These are phyloP conservation scores for Dexiosoma caninum DNA, from an alignment of 2,888 invertebrate genomes.

Conservation along the genomic window DNA sequence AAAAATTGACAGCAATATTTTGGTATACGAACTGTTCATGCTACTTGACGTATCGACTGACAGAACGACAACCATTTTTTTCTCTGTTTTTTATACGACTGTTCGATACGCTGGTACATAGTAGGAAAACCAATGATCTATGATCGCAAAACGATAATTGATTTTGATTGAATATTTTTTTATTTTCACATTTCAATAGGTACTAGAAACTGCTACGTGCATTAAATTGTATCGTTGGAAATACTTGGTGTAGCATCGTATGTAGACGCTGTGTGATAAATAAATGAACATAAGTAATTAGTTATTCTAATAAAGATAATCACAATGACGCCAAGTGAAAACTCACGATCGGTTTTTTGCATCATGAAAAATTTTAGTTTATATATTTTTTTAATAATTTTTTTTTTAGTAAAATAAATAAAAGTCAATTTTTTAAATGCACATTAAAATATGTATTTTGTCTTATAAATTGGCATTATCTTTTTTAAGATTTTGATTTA, in stretches of 20 bases:
- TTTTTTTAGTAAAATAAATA: not conserved
- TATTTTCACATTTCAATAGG: conserved; percentile 25
- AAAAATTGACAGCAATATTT: conserved; percentile 44
- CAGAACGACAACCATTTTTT: conserved; percentile 22
- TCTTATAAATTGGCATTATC: not conserved
- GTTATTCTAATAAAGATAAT: conserved; percentile 50
- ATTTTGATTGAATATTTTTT: conserved; percentile 52
- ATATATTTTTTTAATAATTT: not conserved
- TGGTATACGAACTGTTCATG: conserved; percentile 21
- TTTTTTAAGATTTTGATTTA: conserved; percentile 29
- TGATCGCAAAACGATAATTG: conserved; percentile 60
- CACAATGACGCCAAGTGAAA: conserved; percentile 58
- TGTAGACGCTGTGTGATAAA: conserved; percentile 5
- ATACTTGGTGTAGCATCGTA: not conserved
- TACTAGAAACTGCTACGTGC: conserved; percentile 31
- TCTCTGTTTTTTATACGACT: too few relatives aligned
- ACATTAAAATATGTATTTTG: not conserved
- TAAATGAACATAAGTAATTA: conserved; percentile 53
- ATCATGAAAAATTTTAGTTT: not conserved
- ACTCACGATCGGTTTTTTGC: conserved; percentile 45
- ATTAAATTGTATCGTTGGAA: conserved; percentile 38
- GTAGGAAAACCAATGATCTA: conserved; percentile 32
- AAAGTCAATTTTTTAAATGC: too few relatives aligned
- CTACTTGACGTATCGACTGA: conserved; percentile 20
- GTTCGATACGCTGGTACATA: too few relatives aligned